phyloP scores from a whole-genome alignment of 2,797 vertebrate genomes.

The Anas georgica region DNA sequence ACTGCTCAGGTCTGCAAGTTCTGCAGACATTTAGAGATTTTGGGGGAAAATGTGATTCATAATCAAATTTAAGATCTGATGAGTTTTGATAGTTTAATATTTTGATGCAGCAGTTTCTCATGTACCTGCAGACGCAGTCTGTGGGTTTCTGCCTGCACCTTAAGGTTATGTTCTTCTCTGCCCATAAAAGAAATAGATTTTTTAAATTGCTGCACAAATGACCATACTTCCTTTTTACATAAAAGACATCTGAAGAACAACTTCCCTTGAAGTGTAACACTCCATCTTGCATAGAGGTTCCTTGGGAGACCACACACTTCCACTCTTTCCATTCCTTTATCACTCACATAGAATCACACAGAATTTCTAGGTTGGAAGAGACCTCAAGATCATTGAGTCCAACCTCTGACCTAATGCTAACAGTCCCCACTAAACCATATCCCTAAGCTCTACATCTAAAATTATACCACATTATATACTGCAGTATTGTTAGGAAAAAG shows the following conservation, averaged over 20 bases:
- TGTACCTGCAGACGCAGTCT: neutral
- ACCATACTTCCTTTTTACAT: neutral
- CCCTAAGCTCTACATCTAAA: too few relatives aligned
- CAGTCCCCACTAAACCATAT: too few relatives aligned
- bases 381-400: too few relatives aligned
- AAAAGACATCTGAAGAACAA: neutral
- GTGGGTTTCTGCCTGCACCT: neutral
- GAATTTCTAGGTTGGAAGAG: too few relatives aligned
- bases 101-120: neutral
- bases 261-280: neutral
- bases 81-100: neutral
- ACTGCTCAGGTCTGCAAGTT: neutral
- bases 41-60: neutral
- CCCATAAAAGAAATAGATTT: neutral
- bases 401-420: too few relatives aligned
- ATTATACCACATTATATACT: neutral
- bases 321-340: neutral
- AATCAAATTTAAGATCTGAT: neutral
- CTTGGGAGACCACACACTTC: neutral
- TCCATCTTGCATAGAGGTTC: neutral
- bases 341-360: too few relatives aligned
- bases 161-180: neutral
- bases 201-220: neutral
- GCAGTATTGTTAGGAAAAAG: neutral
- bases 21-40: neutral